Percentiles rank a stretch among this genome's conserved stretches.
Conservation (phyloP, 2,113 vertebrate genomes). For the Mustela lutreola region DNA sequence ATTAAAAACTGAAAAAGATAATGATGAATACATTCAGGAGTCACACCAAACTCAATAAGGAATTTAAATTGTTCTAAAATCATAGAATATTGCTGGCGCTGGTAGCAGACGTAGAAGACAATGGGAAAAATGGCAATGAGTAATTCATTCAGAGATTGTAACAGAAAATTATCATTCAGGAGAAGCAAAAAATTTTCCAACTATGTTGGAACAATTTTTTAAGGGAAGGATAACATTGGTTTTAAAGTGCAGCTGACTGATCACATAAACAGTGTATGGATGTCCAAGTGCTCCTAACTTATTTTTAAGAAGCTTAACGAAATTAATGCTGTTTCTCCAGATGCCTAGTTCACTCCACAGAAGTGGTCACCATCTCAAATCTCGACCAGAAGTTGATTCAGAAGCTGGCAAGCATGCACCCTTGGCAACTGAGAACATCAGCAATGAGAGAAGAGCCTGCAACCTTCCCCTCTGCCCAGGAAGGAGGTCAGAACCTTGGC, state of each 20-base stretch:
- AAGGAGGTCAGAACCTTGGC: slow-evolving; percentile 1
- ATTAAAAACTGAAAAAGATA: background rate
- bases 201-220: background rate
- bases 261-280: background rate
- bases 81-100: background rate
- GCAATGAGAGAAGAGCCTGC: background rate
- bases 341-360: slow-evolving; percentile 36
- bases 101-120: background rate
- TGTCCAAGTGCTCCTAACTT: background rate
- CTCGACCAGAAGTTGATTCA: slow-evolving; percentile 49
- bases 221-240: background rate
- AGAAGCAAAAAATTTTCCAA: background rate
- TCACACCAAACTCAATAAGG: background rate
- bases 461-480: background rate
- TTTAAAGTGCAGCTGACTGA: background rate
- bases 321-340: slow-evolving; percentile 31
- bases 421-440: slow-evolving; percentile 11
- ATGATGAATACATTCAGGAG: background rate
- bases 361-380: background rate
- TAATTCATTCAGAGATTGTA: background rate
- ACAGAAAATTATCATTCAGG: background rate
- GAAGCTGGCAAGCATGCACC: background rate
- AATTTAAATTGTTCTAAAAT: background rate
- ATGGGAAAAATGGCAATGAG: background rate
- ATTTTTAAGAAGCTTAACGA: background rate